Evolutionary conservation across 1,140 invertebrate genomes (phyloP).

Genomic region (Steinernema khuongi): DNA sequence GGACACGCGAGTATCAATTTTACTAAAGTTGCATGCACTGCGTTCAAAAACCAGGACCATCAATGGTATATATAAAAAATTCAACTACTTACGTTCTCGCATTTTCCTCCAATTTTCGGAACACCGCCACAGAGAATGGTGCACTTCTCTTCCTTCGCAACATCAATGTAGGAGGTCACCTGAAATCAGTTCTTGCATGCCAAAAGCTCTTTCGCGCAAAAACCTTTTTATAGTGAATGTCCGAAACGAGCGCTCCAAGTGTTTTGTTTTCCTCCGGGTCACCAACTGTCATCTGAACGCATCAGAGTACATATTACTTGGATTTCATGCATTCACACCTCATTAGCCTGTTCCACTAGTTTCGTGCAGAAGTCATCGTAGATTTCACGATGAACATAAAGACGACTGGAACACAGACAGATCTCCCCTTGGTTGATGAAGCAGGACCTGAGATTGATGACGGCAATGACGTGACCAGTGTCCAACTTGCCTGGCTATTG

Average conservation of each 20-base stretch:
- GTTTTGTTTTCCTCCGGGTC: constrained; percentile 60
- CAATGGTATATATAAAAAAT: no score
- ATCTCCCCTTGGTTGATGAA: constrained; percentile 67
- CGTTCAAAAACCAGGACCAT: no score
- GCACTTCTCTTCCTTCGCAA: constrained; percentile 57
- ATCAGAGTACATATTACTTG: constrained; percentile 10
- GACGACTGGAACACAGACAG: constrained; percentile 65
- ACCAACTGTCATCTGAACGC: constrained; percentile 61
- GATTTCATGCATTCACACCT: constrained; percentile 39
- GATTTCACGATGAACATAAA: constrained; percentile 64
- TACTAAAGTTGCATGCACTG: no score
- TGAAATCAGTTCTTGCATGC: constrained; percentile 56
- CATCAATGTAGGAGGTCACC: constrained; percentile 59
- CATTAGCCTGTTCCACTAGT: constrained; percentile 62
- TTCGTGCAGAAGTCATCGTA: constrained; percentile 62
- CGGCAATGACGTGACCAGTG: not conserved
- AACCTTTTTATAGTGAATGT: constrained; percentile 64
- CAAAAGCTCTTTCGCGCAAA: constrained; percentile 59
- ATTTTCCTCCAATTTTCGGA: constrained; percentile 45
- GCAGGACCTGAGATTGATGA: constrained; percentile 60
- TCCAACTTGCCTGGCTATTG: constrained; percentile 59
- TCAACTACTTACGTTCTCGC: constrained; percentile 36
- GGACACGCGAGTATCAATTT: not conserved
- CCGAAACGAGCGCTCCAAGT: constrained; percentile 64
- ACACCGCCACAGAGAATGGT: constrained; percentile 58